Percentiles rank a stretch among this genome's conserved stretches.
These are phyloP conservation scores for Euplagia quadripunctaria DNA, from an alignment of 2,888 invertebrate genomes.

Conservation along the genomic window DNA sequence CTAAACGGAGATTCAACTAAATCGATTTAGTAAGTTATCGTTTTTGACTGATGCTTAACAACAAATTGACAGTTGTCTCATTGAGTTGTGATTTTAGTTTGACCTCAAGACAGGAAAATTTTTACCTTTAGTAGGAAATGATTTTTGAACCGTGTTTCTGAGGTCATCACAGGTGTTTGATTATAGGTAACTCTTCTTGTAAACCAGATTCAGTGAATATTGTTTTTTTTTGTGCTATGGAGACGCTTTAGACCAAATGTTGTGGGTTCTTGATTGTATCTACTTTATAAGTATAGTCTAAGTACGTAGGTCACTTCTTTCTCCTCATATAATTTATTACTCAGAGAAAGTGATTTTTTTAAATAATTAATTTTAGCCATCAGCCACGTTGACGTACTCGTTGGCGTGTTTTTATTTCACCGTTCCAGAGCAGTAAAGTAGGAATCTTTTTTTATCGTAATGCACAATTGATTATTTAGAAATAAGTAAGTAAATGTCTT, in stretches of 20 bases:
- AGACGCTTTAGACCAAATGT: neutral
- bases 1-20: neutral
- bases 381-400: conserved; percentile 42
- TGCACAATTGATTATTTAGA: conserved; percentile 4
- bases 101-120: neutral
- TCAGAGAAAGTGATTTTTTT: conserved; percentile 16
- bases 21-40: neutral
- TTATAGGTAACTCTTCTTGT: neutral
- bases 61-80: neutral
- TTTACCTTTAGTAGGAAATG: neutral
- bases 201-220: neutral
- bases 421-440: neutral
- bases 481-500: neutral
- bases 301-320: neutral
- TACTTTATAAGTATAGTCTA: neutral
- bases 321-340: neutral
- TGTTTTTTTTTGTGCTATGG: neutral
- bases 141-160: neutral
- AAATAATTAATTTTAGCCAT: neutral
- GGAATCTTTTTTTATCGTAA: conserved; percentile 6
- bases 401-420: conserved; percentile 22
- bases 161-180: neutral
- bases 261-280: neutral
- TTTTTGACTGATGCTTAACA: neutral
- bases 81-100: neutral